Base-by-base conservation (phyloP, 92 coral and sea anemone genomes). In the Palythoa grandiflora region DNA sequence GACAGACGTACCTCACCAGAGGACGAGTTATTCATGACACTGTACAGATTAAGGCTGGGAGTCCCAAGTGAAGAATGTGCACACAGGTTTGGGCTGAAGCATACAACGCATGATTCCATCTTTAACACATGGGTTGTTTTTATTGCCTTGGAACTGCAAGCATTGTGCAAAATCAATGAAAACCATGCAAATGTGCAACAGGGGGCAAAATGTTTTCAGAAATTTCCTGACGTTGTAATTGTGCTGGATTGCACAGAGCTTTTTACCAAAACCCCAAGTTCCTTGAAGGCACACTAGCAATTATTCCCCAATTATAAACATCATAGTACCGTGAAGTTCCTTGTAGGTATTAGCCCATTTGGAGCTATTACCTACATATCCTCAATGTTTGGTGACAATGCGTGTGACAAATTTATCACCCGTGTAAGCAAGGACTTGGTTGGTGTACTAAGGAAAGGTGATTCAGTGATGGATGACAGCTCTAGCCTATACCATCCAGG, bases 61-160 rank as follows among this genome's bases (percentile, higher is more conserved):
- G 85, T 66, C 37, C 71, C 78, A 38, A 28, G 21, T 17, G 84
- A 75, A 60, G 89, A 86, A 74, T 86, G 89, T 54, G 83, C 83
- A 7, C 79, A 54, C 50, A 19, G 89, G 19, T 87, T 87, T 78
- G 90, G 90, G 10, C 44, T 87, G 1, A 87, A 87, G n/a, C 48
- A 50, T 2, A 20, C 85, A 7, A 87, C 53, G 3, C 77, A 59
- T 65, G 85, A 87, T 7, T 87, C 90, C 57, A 87, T 87, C 37
- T 77, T 87, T 40, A 87, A 76, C 28, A 87, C 90, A 6, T 78
- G 90, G 85, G 76, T 87, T 61, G 90, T 87, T 17, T 87, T 77
- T 36, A 66, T 87, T 44, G 90, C 90, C 11, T 68, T 87, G 13
- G 84, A 77, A 57, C 90, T 87, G 36, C 78, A 87, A 11, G 78